Base-by-base conservation (phyloP, 1,140 invertebrate species). In the Tachypleus tridentatus region DNA sequence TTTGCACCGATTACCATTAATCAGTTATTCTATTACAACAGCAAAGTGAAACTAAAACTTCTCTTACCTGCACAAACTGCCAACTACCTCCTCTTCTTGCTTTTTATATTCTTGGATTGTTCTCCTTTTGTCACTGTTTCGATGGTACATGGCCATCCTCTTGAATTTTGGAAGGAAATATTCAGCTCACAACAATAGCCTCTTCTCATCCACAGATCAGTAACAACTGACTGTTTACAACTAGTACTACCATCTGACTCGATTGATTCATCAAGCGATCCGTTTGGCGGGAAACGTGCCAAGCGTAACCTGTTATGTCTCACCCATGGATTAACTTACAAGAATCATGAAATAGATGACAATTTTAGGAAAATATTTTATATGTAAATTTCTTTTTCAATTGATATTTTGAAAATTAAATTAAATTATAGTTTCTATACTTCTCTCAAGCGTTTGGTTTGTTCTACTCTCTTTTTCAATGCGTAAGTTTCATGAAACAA, bases 1-100 rank as follows among this genome's bases (percentile, higher is more conserved):
- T 29, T 29, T 29, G 29, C 29, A 29, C 29, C 29, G 29, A 29
- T 29, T 29, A 29, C 29, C 0, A 29, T 29, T 29, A 29, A 29
- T 29, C 29, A 2, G 29, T 29, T 29, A 29, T 29, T 29, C 29
- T 29, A 29, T 29, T 29, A 29, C 29, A 29, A 29, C 29, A 29
- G 0, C 29, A 29, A 29, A 29, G 29, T 29, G 2, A 29, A 29
- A 29, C 2, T 29, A 29, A 29, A 29, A 29, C 29, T 29, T 29
- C 29, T 29, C 53, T 54, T 73, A 77, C 76, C 76, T 75, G 72
- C 74, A 76, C 59, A 76, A 72, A 61, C 73, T 73, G 51, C 74
- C 74, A 57, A 77, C 74, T 62, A 77, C 76, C 69, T 77, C 76
- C 62, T 76, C 72, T 64, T 77, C 76, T 70, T 76, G 74, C 29